A percentile compares a stretch with the other conserved stretches of the same genome.
phyloP scores from a whole-genome alignment of 2,113 vertebrate genomes.

The Lepidiolamprologus cunningtoni region DNA sequence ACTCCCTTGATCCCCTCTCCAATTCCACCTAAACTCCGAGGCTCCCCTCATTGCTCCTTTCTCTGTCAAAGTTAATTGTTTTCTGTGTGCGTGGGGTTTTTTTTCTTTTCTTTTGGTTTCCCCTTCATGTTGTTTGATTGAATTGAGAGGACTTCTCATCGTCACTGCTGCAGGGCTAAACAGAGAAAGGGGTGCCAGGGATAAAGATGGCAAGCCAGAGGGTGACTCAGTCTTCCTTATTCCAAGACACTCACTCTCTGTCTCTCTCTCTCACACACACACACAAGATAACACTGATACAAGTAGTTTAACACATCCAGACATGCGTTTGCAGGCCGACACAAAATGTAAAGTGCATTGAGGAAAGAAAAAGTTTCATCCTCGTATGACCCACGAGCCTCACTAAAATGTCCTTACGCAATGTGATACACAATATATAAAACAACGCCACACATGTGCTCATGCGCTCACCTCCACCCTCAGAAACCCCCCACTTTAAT shows the following conservation, averaged over 20 bases:
- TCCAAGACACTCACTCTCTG: background rate
- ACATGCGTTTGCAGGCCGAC: background rate
- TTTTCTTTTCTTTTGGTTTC: background rate
- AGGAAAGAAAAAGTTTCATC: background rate
- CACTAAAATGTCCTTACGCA: background rate
- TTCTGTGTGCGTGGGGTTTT: background rate
- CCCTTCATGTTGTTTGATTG: slow-evolving; percentile 34
- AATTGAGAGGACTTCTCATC: slow-evolving; percentile 32
- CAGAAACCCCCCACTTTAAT: slow-evolving; percentile 39
- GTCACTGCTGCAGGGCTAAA: slow-evolving; percentile 16
- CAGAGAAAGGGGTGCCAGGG: slow-evolving; percentile 18
- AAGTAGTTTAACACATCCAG: background rate
- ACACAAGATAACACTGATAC: background rate
- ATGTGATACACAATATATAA: background rate
- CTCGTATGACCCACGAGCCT: background rate
- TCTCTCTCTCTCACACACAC: background rate
- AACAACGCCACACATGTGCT: background rate
- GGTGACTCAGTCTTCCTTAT: slow-evolving; percentile 4
- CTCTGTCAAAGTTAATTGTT: slow-evolving; percentile 48
- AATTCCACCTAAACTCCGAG: background rate
- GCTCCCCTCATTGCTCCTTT: background rate
- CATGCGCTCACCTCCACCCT: background rate
- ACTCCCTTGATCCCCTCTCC: slow-evolving; percentile 12
- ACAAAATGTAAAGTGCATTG: background rate
- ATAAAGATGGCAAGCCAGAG: slow-evolving; percentile 33